Evolutionary conservation across 1,140 invertebrate species (phyloP), one percentile per base, ranked within the genome.

Genomic region (Neomicropteryx cornuta): DNA sequence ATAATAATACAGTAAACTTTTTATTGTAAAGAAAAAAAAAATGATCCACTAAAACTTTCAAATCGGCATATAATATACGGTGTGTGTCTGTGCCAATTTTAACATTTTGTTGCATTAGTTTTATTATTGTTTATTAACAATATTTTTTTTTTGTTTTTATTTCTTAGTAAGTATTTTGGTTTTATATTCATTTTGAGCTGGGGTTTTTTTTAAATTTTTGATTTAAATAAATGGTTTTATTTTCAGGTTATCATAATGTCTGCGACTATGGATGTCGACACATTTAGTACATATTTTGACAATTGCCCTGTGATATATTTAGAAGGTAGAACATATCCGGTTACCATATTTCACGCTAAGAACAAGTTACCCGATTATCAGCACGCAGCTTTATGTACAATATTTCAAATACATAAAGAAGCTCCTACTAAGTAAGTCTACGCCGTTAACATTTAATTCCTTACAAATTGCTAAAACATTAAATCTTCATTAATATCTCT

Each of bases 221-320:
- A n/a, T n/a, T n/a, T n/a, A 6, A 5, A n/a, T 14, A 32, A 32
- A n/a, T 32, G 5, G n/a, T 33, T 36, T 44, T 50, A 39, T 45
- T 58, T 63, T 35, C 56, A 81, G 73, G 59, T 93, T 1, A 73
- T 96, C 16, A 67, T 97, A 11, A 96, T 95, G 80, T 96, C 91
- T 11, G 93, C 93, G 0, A 96, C 91, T 21, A 90, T 96, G 84
- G 85, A 96, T 69, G 87, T 91, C 10, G 87, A 95, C 59, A 79
- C 88, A 50, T 97, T 99, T 60, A 79, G 79, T 22, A 72, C 77
- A 30, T 99, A 96, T 66, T 98, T 97, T 60, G 73, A 87, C 46
- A 77, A 82, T 44, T 84, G 83, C 43, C 79, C 81, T 23, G 86
- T 87, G 3, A 68, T 96, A 43, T 94, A 92, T 56, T 61, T 99